phyloP scores from a whole-genome alignment of 1,140 invertebrate genomes.

The Tetranychus cinnabarinus region DNA sequence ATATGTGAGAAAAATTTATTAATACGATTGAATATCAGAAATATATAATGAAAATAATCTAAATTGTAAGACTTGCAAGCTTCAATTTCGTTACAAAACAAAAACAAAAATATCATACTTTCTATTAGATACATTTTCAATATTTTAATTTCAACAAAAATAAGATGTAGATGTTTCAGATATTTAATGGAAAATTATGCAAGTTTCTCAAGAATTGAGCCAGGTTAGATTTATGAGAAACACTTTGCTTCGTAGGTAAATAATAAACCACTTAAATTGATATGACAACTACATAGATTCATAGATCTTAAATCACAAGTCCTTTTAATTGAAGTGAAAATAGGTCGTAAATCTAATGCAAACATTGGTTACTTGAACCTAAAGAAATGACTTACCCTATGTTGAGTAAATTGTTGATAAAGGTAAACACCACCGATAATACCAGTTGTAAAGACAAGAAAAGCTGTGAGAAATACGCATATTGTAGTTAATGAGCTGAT shows the following conservation, averaged over 20 bases:
- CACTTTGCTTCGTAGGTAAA: background rate
- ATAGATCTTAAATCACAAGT: too few relatives aligned
- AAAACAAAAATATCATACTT: too few relatives aligned
- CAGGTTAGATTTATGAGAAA: background rate
- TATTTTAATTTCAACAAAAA: too few relatives aligned
- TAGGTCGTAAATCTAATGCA: too few relatives aligned
- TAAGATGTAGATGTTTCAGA: background rate
- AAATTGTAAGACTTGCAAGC: too few relatives aligned
- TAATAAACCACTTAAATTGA: background rate
- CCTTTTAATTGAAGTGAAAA: too few relatives aligned
- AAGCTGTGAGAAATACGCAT: constrained; percentile 40
- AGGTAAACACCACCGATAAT: constrained; percentile 47
- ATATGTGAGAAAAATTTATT: background rate
- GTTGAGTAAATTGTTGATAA: constrained; percentile 42
- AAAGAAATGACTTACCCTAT: constrained; percentile 18
- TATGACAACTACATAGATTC: too few relatives aligned
- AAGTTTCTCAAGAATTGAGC: background rate
- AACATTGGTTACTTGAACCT: background rate
- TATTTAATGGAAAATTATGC: too few relatives aligned
- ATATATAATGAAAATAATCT: too few relatives aligned
- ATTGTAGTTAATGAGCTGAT: constrained; percentile 36
- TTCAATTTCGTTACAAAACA: too few relatives aligned
- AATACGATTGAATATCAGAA: too few relatives aligned
- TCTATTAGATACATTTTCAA: too few relatives aligned
- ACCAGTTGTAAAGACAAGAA: constrained; percentile 44